These are phyloP conservation scores for Polypterus senegalus DNA, from an alignment of 2,113 vertebrate genomes.

Conservation along the genomic window DNA sequence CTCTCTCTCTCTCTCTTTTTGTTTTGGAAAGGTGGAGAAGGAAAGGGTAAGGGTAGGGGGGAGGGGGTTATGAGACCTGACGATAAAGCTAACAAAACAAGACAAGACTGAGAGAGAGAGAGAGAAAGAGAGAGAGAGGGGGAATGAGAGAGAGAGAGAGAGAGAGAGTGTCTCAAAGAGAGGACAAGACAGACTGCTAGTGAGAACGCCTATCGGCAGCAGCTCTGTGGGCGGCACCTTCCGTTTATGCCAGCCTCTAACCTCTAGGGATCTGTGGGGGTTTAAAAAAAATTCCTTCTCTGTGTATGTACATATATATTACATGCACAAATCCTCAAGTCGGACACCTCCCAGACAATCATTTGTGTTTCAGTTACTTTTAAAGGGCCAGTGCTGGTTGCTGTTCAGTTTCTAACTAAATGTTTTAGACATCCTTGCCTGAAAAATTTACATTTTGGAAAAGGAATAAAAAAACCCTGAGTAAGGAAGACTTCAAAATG, in stretches of 20 bases:
- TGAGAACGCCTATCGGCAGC: conserved; percentile 9
- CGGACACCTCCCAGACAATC: conserved; percentile 53
- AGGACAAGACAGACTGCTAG: not conserved
- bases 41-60: conserved; percentile 23
- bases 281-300: conserved; percentile 21
- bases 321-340: conserved; percentile 13
- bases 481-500: too few species aligned
- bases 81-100: conserved; percentile 20
- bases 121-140: conserved; percentile 6
- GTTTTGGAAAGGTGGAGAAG: conserved; percentile 2
- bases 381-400: not conserved
- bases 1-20: too few species aligned
- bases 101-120: conserved; percentile 21
- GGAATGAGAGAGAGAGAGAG: conserved; percentile 4
- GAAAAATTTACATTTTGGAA: too few species aligned
- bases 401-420: too few species aligned
- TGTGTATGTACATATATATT: too few species aligned
- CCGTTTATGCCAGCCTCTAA: conserved; percentile 32
- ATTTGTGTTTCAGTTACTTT: conserved; percentile 38
- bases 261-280: conserved; percentile 35
- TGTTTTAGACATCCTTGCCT: too few species aligned
- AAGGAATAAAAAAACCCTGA: too few species aligned
- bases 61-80: conserved; percentile 13
- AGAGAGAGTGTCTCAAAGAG: conserved; percentile 1
- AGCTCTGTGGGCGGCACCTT: conserved; percentile 26